Evolutionary conservation across 2,888 invertebrate genomes (phyloP).

Genomic region (Vesta saturnalis): DNA sequence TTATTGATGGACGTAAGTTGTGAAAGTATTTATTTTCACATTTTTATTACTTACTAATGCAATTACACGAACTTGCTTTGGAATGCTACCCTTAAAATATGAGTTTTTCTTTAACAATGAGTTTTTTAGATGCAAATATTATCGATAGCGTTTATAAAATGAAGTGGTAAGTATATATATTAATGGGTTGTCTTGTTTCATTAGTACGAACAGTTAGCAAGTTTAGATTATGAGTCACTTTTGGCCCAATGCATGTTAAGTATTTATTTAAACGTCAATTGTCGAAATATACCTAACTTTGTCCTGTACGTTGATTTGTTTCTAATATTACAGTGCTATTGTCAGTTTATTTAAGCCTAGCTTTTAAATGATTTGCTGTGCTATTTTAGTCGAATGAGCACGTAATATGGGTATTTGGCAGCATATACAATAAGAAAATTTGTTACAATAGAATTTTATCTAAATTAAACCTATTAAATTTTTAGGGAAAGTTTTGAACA

Average conservation of each 20-base stretch:
- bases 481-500: not conserved
- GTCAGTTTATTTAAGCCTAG: conserved; percentile 10
- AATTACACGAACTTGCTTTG: too few relatives aligned
- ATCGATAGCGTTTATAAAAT: not conserved
- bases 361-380: conserved; percentile 12
- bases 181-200: not conserved
- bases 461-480: conserved; percentile 2
- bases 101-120: too few relatives aligned
- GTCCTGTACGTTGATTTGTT: conserved; percentile 7
- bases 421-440: conserved; percentile 8
- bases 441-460: conserved; percentile 10
- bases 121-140: too few relatives aligned
- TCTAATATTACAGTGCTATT: conserved; percentile 10
- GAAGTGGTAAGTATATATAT: not conserved
- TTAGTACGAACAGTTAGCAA: not conserved
- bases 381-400: conserved; percentile 13
- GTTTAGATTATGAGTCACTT: not conserved
- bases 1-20: too few relatives aligned
- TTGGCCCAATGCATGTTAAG: not conserved
- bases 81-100: too few relatives aligned
- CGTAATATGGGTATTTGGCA: conserved; percentile 15
- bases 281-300: not conserved
- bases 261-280: conserved; percentile 4
- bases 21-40: too few relatives aligned
- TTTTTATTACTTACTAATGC: too few relatives aligned